Base-by-base conservation (phyloP, 92 coral and sea anemone species). In the Phenganax stokvisi region DNA sequence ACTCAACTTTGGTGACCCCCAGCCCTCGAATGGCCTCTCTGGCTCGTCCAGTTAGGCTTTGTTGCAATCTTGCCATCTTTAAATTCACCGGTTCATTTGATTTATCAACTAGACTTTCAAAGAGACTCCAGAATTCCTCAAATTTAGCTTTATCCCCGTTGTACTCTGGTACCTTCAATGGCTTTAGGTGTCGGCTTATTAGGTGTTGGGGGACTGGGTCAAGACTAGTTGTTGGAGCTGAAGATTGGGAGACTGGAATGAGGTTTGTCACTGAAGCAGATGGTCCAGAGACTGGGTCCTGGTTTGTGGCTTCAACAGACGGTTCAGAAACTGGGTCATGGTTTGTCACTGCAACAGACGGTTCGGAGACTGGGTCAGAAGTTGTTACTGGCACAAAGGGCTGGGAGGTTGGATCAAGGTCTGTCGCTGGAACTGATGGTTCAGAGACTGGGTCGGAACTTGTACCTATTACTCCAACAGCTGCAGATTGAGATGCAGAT, bases 61-160 rank as follows among this genome's bases (percentile, higher is more conserved):
- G 65, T 13, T 20, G 16, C 3, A 70, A 13, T 70, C 51, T 31
- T 0, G 74, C 74, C 74, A 70, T 70, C 74, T 70, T 70, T 9
- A 70, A 12, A 70, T 51, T 51, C 4, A 51, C 56, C 1, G 74
- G 74, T 70, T 70, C 74, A 31, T 16, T 9, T 70, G 74, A 70
- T 13, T 70, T 70, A 51, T 70, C 74, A 27, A 70, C 74, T 5
- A 70, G 74, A 28, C 56, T 70, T 16, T 70, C 54, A 51, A 70
- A 70, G 13, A 70, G 56, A 15, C 74, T 11, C 74, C 52, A 70
- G 28, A 31, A 70, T 70, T 31, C 74, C 25, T 70, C 54, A 27
- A 70, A 70, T 10, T n/a, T 31, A 11, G 74, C 56, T 51, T 70
- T 70, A 70, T 70, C 29, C 13, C 54, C 54, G 28, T 70, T 4